Conservation (phyloP, 2,113 vertebrate species). For the Macroglossus sobrinus region DNA sequence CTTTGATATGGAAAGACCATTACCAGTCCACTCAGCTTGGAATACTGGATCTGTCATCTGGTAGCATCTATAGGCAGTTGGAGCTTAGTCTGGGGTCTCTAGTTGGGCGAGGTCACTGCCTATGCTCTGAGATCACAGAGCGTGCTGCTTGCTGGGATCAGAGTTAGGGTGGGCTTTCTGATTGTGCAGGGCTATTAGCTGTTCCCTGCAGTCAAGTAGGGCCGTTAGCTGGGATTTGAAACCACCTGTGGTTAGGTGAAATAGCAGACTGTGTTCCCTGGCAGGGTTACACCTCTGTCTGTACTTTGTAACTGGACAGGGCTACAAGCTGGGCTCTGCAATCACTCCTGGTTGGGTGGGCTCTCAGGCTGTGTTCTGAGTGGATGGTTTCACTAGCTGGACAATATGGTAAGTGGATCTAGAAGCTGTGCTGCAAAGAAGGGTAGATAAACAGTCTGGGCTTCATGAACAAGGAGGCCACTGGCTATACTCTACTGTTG, state of each 20-base stretch:
- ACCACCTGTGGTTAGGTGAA: background rate
- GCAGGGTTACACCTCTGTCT: background rate
- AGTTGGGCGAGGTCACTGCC: background rate
- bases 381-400: background rate
- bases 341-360: background rate
- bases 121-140: background rate
- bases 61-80: background rate
- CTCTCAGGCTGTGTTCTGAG: background rate
- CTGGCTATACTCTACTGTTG: background rate
- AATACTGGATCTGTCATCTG: background rate
- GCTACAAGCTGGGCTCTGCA: background rate
- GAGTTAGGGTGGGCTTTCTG: background rate
- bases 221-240: background rate
- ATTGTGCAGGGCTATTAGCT: background rate
- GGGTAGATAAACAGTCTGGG: background rate
- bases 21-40: background rate
- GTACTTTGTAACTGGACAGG: background rate
- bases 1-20: background rate
- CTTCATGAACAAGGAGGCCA: background rate
- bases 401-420: background rate
- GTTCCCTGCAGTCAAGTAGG: background rate
- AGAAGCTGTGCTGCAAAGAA: background rate
- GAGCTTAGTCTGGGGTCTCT: background rate
- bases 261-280: background rate
- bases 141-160: background rate